These are phyloP conservation scores for Zonitis immaculata DNA, from an alignment of 2,888 invertebrate genomes.

Conservation along the genomic window DNA sequence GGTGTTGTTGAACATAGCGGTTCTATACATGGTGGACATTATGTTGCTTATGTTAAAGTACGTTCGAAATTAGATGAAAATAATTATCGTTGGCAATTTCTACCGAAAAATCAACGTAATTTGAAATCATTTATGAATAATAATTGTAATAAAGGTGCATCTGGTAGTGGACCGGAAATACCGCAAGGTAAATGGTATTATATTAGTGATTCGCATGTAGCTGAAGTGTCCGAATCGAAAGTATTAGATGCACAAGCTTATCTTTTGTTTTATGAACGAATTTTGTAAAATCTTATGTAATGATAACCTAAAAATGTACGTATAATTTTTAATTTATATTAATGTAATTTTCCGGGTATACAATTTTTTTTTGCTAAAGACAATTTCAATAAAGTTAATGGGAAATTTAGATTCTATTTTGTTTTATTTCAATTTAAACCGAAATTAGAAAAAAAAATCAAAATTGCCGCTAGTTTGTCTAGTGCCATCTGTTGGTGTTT, in stretches of 20 bases:
- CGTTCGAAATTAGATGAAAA: slow-evolving; percentile 57
- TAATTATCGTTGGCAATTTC: slow-evolving; percentile 69
- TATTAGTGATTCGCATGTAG: slow-evolving; percentile 85
- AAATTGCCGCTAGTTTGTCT: neutral
- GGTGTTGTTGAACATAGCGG: slow-evolving; percentile 96
- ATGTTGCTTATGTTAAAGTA: slow-evolving; percentile 93
- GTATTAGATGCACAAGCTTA: slow-evolving; percentile 90
- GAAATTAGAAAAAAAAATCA: too few relatives aligned
- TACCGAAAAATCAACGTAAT: slow-evolving; percentile 52
- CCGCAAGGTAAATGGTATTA: slow-evolving; percentile 86
- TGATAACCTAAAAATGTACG: too few relatives aligned
- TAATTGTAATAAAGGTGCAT: too few relatives aligned
- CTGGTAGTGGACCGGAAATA: slow-evolving; percentile 45
- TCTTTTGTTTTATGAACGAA: slow-evolving; percentile 92
- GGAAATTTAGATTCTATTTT: neutral
- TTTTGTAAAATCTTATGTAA: slow-evolving; percentile 55
- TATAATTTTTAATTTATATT: neutral
- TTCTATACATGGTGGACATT: slow-evolving; percentile 82
- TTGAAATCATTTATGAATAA: slow-evolving; percentile 45
- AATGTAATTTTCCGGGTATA: neutral
- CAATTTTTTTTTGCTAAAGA: neutral
- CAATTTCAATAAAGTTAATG: neutral
- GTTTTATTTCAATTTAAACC: too few relatives aligned
- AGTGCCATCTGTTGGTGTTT: neutral
- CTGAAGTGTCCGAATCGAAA: slow-evolving; percentile 71